Conservation (phyloP, 2,113 vertebrate genomes). For the Ammospiza nelsoni region DNA sequence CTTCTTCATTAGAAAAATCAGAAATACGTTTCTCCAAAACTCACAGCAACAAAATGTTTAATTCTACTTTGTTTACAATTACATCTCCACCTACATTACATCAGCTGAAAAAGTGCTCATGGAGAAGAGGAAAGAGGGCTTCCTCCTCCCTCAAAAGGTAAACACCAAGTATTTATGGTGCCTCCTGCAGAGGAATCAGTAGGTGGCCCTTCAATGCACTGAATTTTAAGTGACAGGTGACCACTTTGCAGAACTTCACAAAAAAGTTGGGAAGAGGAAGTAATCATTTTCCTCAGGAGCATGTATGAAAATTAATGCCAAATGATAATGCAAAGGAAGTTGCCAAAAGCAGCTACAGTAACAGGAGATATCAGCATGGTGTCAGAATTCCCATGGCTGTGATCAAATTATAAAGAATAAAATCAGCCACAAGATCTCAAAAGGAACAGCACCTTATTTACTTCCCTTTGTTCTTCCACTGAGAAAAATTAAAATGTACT, state of each 20-base stretch:
- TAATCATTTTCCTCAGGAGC: not conserved
- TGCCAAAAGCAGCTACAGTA: not conserved
- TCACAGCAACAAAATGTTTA: not conserved
- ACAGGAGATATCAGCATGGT: not conserved
- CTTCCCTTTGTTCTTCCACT: not conserved
- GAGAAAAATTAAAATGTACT: not conserved
- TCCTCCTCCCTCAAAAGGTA: not conserved
- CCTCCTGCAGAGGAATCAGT: not conserved
- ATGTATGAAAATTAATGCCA: not conserved
- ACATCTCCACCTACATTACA: not conserved
- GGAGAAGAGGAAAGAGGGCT: not conserved
- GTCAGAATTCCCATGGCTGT: not conserved
- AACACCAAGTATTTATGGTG: not conserved
- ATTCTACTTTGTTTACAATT: not conserved
- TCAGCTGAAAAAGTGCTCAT: not conserved
- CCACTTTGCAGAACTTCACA: not conserved
- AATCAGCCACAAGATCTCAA: slow-evolving; percentile 4
- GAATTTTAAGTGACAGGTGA: not conserved
- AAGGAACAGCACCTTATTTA: not conserved
- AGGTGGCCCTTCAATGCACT: not conserved
- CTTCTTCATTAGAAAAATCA: not conserved
- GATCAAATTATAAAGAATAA: slow-evolving; percentile 6
- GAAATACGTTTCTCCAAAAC: not conserved
- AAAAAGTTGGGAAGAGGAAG: not conserved
- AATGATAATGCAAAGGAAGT: not conserved